Evolutionary conservation across 1,140 invertebrate species (phyloP), one percentile per base, ranked within the genome.

Genomic region (Papilio glaucus): DNA sequence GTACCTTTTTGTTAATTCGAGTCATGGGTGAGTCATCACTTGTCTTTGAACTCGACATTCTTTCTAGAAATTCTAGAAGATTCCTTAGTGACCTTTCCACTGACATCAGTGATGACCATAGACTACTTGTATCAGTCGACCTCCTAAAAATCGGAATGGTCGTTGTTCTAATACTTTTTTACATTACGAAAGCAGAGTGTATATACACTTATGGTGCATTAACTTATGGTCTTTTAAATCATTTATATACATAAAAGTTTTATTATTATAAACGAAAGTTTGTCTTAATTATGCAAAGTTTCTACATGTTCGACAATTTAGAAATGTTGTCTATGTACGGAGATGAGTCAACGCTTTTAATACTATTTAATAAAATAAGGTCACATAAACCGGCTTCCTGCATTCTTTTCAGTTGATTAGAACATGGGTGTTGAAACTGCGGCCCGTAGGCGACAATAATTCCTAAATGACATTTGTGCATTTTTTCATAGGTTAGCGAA

Each of bases 361-460:
- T 57, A 53, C n/a, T 49, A 49, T n/a, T 53, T 53, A 57, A 57
- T 57, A 57, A 57, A 57, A 57, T 57, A 57, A 57, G 49, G 18
- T 57, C 49, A 57, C 49, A 57, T 13, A 57, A 57, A 57, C 49
- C 10, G 49, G 21, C 18, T 57, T 24, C 21, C 49, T 57, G 49
- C 49, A 57, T 57, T 57, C 49, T 21, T 57, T 5, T 24, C 49
- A 57, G 24, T 57, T 57, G 21, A 57, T 57, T 57, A 57, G 24
- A 57, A 26, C 49, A 53, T 18, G 8, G 49, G 18, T 53, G 10
- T 12, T 53, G 21, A 53, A 53, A 53, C 49, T 10, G 12, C 21
- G 49, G 49, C 21, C 21, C 10, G 49, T 0, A 12, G 1, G 1
- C 0, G 12, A 24, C 15, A 42, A 3, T 49, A 10, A 21, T 21